Conservation (phyloP, 1,140 invertebrate species). For the Chrysopa pallens region DNA sequence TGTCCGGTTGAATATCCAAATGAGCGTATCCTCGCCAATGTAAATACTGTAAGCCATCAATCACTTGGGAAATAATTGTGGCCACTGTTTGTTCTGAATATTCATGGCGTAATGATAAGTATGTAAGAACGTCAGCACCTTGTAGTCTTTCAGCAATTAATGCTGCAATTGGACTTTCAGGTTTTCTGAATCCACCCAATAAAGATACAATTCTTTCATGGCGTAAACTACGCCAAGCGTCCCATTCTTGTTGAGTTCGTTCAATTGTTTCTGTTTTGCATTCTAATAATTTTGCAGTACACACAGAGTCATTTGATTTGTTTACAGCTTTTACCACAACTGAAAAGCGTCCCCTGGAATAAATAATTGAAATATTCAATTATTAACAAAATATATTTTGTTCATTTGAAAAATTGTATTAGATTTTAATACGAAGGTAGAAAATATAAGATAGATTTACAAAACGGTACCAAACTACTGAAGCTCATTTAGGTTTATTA, state of each 20-base stretch:
- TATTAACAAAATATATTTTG: no score
- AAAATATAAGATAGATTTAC: no score
- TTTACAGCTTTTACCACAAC: constrained; percentile 69
- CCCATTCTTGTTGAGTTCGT: constrained; percentile 57
- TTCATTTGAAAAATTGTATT: no score
- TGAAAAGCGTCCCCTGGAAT: constrained; percentile 61
- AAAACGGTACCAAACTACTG: no score
- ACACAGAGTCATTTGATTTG: constrained; percentile 45
- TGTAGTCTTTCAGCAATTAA: constrained; percentile 76
- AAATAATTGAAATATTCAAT: constrained; percentile 6
- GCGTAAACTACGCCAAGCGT: constrained; percentile 55
- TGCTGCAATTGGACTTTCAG: constrained; percentile 42
- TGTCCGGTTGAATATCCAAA: constrained; percentile 88
- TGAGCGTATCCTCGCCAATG: constrained; percentile 86
- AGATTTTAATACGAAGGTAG: no score
- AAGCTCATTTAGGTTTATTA: no score
- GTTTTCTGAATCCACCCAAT: constrained; percentile 48
- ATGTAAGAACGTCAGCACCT: constrained; percentile 80
- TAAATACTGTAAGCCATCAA: constrained; percentile 79
- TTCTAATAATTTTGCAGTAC: constrained; percentile 66
- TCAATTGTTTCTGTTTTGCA: constrained; percentile 42
- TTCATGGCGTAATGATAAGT: constrained; percentile 66
- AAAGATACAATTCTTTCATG: constrained; percentile 72
- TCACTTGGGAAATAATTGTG: constrained; percentile 60
- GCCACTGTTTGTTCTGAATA: constrained; percentile 84